Conservation (phyloP, 2,797 vertebrate species). For the Philypnodon macrostomus region DNA sequence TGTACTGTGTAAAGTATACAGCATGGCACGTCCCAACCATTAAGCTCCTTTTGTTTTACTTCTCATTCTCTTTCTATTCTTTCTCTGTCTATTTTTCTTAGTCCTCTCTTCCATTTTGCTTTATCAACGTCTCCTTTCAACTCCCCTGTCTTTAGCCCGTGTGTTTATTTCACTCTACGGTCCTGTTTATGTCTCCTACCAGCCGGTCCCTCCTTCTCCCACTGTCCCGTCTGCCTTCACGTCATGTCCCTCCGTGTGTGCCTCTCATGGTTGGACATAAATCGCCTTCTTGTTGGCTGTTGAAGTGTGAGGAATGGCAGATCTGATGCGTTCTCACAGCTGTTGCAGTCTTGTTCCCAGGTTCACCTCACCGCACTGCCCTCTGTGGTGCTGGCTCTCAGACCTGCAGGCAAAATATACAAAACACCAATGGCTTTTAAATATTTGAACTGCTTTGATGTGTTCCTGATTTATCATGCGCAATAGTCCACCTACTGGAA, state of each 20-base stretch:
- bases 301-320: conserved; percentile 75
- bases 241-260: conserved; percentile 21
- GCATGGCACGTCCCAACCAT: not conserved
- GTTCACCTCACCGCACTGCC: conserved; percentile 52
- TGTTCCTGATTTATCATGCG: conserved; percentile 37
- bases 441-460: conserved; percentile 67
- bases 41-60: conserved; percentile 8
- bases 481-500: conserved; percentile 20
- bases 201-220: not conserved
- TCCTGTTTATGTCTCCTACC: conserved; percentile 54
- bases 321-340: conserved; percentile 71
- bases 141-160: conserved; percentile 20
- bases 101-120: conserved; percentile 22
- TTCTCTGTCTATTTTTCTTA: conserved; percentile 33
- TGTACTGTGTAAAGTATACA: conserved; percentile 4
- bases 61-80: conserved; percentile 2
- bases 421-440: conserved; percentile 52
- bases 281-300: conserved; percentile 70
- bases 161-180: conserved; percentile 51
- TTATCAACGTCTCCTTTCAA: conserved; percentile 41
- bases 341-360: conserved; percentile 55
- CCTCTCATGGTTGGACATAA: conserved; percentile 51
- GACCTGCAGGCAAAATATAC: conserved; percentile 66
- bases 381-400: conserved; percentile 49
- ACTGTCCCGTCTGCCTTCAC: not conserved